Conservation (phyloP, 92 coral and sea anemone genomes). For the Epizoanthus fatuus region DNA sequence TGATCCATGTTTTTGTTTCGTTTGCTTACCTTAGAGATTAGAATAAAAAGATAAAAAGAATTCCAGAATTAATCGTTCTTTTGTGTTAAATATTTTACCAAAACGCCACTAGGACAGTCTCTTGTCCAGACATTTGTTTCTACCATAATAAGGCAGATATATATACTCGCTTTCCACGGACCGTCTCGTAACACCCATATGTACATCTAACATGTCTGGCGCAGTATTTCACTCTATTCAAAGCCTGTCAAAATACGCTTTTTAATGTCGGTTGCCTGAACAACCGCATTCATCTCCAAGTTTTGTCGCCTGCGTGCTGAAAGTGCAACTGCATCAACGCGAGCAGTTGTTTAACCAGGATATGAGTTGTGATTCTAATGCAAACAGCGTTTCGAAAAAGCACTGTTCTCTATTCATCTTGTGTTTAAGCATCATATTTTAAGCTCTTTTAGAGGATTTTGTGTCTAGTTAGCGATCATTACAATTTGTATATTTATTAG, state of each 20-base stretch:
- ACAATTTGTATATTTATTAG: constrained; percentile 19
- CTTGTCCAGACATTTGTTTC: neutral
- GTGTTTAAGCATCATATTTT: no score
- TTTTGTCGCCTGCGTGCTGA: no score
- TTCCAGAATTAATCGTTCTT: neutral
- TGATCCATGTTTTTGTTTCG: neutral
- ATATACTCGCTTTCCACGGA: neutral
- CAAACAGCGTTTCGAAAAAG: no score
- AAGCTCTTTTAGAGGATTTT: no score
- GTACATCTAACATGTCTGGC: no score
- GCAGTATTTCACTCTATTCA: neutral
- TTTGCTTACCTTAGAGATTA: neutral
- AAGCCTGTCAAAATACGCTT: constrained; percentile 1
- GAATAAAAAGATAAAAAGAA: neutral
- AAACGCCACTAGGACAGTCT: neutral
- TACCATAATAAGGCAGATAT: neutral
- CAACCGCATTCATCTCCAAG: neutral
- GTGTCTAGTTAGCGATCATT: constrained; percentile 21
- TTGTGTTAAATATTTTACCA: neutral
- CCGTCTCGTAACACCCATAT: no score
- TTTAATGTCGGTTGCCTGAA: neutral
- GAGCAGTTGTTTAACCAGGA: neutral
- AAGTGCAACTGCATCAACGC: no score
- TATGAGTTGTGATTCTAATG: no score
- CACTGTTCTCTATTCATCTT: no score